phyloP scores from a whole-genome alignment of 2,888 invertebrate species.

The Caenorhabditis becei region DNA sequence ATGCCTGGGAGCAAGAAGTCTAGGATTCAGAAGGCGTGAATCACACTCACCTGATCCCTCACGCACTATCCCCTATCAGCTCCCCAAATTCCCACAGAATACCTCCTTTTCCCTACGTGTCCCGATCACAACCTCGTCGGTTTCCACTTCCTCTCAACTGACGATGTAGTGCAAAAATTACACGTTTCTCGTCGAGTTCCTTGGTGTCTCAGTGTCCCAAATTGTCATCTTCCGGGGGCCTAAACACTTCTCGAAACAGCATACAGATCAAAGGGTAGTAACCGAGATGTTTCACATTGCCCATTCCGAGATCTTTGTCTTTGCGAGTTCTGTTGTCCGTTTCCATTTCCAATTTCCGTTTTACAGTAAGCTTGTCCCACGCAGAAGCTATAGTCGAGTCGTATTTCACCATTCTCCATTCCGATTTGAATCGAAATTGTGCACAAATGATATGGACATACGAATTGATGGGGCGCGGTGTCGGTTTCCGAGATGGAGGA shows the following conservation, averaged over 20 bases:
- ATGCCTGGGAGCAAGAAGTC: too few relatives aligned
- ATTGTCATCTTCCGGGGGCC: slow-evolving; percentile 44
- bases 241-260: slow-evolving; percentile 26
- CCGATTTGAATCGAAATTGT: slow-evolving; percentile 21
- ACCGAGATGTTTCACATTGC: not conserved
- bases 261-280: not conserved
- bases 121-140: not conserved
- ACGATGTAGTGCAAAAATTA: slow-evolving; percentile 30
- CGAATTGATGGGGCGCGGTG: slow-evolving; percentile 33
- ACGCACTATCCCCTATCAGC: too few relatives aligned
- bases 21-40: too few relatives aligned
- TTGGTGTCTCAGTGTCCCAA: slow-evolving; percentile 23
- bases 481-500: slow-evolving; percentile 21
- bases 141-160: not conserved
- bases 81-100: not conserved
- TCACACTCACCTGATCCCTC: too few relatives aligned
- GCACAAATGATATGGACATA: slow-evolving; percentile 37
- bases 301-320: slow-evolving; percentile 23
- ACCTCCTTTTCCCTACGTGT: not conserved
- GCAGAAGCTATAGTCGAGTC: slow-evolving; percentile 11
- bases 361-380: slow-evolving; percentile 28
- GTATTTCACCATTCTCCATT: slow-evolving; percentile 24
- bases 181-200: slow-evolving; percentile 14
- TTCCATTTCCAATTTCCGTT: not conserved
- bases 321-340: not conserved